phyloP scores from a whole-genome alignment of 2,797 vertebrate species.

The Telmatherina bonti region DNA sequence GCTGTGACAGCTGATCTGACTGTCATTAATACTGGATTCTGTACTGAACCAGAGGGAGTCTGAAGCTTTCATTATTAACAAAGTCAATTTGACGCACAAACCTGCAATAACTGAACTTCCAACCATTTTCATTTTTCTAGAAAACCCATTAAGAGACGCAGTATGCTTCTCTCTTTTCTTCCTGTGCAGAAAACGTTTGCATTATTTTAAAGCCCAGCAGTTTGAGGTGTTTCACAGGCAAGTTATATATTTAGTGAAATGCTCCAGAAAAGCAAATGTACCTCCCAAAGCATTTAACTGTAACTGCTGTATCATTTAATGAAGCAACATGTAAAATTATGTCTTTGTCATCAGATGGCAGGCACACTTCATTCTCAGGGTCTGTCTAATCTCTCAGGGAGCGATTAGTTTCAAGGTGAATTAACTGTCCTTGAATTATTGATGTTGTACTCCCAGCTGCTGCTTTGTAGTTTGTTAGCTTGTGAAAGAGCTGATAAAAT shows the following conservation, averaged over 20 bases:
- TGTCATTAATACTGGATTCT: constrained; percentile 29
- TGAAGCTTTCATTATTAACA: constrained; percentile 49
- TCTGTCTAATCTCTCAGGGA: constrained; percentile 21
- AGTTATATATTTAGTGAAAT: constrained; percentile 12
- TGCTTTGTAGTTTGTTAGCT: constrained; percentile 43
- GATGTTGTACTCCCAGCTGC: constrained; percentile 59
- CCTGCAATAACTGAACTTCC: constrained; percentile 6
- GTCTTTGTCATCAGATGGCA: constrained; percentile 14
- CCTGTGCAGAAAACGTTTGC: constrained; percentile 17
- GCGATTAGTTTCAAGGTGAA: constrained; percentile 71
- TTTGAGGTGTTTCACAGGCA: constrained; percentile 18
- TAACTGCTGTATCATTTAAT: constrained; percentile 28
- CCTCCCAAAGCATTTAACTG: constrained; percentile 10
- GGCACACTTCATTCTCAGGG: constrained; percentile 26
- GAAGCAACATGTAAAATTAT: constrained; percentile 38
- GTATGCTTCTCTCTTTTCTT: constrained; percentile 14
- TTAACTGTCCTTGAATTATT: constrained; percentile 77
- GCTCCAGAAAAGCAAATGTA: constrained; percentile 21
- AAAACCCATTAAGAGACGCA: constrained; percentile 13
- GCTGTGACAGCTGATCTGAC: constrained; percentile 59
- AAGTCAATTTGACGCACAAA: constrained; percentile 24
- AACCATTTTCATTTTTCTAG: background rate
- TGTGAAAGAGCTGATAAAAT: constrained; percentile 54
- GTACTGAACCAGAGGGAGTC: constrained; percentile 12
- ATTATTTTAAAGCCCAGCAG: constrained; percentile 27